Conservation (phyloP, 2,797 vertebrate genomes). For the Megaceryle alcyon region DNA sequence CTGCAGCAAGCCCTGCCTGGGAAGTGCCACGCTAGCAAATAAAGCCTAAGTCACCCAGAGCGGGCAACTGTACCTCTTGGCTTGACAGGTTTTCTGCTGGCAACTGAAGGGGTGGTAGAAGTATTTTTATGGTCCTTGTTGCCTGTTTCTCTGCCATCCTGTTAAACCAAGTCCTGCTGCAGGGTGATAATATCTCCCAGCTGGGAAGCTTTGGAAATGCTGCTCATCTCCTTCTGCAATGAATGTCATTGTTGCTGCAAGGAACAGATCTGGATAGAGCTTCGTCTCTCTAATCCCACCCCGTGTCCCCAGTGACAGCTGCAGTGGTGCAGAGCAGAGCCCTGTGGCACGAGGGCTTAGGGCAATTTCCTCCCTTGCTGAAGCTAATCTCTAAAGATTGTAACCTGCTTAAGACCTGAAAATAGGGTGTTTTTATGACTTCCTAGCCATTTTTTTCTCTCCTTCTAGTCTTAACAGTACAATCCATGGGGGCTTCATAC, state of each 20-base stretch:
- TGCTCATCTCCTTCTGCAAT: neutral
- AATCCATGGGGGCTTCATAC: accelerated
- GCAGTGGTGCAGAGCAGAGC: neutral
- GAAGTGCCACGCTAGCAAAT: accelerated
- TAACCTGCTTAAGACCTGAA: neutral
- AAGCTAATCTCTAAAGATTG: neutral
- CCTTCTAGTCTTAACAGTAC: neutral
- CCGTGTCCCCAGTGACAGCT: accelerated
- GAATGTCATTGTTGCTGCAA: neutral
- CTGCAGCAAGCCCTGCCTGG: neutral
- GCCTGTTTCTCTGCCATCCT: accelerated
- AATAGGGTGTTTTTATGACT: neutral
- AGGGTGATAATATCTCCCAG: neutral
- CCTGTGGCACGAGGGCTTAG: neutral
- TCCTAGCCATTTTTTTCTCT: neutral
- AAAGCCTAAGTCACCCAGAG: neutral
- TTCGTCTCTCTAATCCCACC: accelerated
- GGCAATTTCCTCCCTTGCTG: neutral
- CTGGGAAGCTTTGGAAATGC: neutral
- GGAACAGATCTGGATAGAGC: neutral
- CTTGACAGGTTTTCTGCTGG: neutral
- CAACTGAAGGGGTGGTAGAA: neutral
- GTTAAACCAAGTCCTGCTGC: neutral
- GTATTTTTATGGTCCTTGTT: neutral
- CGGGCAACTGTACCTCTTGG: neutral